Evolutionary conservation across 35 echinoderm and acorn worm genomes (phyloP).

Genomic region (Hemicentrotus pulcherrimus): DNA sequence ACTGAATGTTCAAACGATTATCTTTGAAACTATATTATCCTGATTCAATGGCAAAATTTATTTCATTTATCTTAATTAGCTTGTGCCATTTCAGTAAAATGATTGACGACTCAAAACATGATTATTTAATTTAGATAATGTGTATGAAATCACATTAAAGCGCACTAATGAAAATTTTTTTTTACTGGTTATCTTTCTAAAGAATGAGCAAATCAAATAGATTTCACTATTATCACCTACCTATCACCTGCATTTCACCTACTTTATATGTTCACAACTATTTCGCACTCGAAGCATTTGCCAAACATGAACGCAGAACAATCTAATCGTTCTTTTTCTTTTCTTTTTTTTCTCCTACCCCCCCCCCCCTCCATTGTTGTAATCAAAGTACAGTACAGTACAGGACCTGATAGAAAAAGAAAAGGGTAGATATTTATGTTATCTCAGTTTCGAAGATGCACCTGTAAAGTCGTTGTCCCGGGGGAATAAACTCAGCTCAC

Average conservation of each 20-base stretch:
- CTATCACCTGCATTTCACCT: background rate
- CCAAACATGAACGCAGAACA: too few relatives aligned
- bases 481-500: constrained; percentile 1
- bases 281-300: background rate
- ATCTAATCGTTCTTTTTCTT: too few relatives aligned
- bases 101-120: background rate
- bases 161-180: background rate
- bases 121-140: background rate
- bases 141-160: background rate
- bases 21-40: background rate
- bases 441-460: background rate
- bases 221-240: too few relatives aligned
- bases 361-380: background rate
- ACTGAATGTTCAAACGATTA: background rate
- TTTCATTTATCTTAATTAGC: background rate
- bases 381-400: too few relatives aligned
- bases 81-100: background rate
- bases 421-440: background rate
- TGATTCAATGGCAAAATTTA: background rate
- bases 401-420: background rate
- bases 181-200: too few relatives aligned
- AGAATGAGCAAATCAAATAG: too few relatives aligned
- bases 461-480: background rate
- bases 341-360: too few relatives aligned
- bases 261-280: background rate